A percentile compares a stretch with the other conserved stretches of the same genome.
Conservation (phyloP, 2,113 vertebrate genomes). For the Rhipidura dahli region DNA sequence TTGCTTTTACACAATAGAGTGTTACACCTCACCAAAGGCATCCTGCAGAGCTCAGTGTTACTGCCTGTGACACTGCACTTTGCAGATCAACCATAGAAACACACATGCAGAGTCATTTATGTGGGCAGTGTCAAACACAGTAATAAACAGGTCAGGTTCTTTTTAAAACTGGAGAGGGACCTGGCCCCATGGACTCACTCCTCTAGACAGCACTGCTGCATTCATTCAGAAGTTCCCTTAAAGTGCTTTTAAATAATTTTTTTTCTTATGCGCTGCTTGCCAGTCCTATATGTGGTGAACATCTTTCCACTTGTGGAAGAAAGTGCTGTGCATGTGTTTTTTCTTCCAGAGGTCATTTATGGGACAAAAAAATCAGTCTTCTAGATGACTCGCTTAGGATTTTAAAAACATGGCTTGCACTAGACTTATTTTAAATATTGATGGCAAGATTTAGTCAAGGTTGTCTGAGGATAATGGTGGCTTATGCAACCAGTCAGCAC, state of each 20-base stretch:
- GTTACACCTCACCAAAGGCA: neutral
- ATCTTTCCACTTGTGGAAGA: neutral
- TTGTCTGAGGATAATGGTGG: constrained; percentile 35
- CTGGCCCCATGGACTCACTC: neutral
- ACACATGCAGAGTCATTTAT: neutral
- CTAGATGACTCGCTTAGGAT: neutral
- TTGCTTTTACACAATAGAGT: neutral
- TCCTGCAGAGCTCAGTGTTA: neutral
- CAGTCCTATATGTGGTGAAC: neutral
- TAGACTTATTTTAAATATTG: constrained; percentile 52
- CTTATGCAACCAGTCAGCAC: constrained; percentile 14
- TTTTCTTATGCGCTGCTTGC: neutral
- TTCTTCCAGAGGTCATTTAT: constrained; percentile 28
- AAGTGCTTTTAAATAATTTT: neutral
- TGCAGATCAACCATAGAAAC: neutral
- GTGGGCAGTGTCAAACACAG: neutral
- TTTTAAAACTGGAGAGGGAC: neutral
- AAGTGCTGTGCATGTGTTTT: constrained; percentile 11
- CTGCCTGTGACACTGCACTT: neutral
- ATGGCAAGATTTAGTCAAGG: constrained; percentile 39
- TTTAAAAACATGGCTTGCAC: neutral
- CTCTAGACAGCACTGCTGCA: neutral
- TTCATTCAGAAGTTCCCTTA: neutral
- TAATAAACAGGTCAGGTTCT: neutral
- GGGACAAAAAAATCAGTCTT: constrained; percentile 15